Percentiles rank a stretch among this genome's conserved stretches.
Conservation (phyloP, 2,888 invertebrate species). For the Norana najaformis region DNA sequence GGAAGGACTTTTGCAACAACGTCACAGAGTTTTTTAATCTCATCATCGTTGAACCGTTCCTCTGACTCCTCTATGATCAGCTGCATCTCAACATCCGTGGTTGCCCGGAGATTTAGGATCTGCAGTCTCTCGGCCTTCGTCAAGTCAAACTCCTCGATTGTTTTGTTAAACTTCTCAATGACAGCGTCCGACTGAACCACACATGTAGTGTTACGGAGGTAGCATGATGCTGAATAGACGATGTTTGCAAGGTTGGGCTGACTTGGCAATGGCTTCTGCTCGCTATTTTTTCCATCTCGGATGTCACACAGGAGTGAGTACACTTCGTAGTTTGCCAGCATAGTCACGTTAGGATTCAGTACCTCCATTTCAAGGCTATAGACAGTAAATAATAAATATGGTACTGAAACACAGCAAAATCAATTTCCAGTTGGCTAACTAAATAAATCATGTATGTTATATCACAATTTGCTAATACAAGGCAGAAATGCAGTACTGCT, state of each 20-base stretch:
- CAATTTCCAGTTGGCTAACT: conserved; percentile 5
- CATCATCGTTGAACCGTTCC: conserved; percentile 80
- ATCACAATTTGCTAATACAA: not conserved
- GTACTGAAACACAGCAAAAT: not conserved
- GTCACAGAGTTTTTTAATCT: conserved; percentile 66
- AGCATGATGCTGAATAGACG: conserved; percentile 73
- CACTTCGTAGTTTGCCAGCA: conserved; percentile 60
- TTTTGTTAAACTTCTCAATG: conserved; percentile 73
- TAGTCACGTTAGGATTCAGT: conserved; percentile 53
- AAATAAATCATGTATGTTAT: not conserved
- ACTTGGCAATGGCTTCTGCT: conserved; percentile 54
- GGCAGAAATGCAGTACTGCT: not conserved
- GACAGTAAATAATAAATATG: not conserved
- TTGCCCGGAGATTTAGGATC: conserved; percentile 83
- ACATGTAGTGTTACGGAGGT: conserved; percentile 79
- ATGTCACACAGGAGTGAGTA: conserved; percentile 56
- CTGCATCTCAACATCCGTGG: conserved; percentile 82
- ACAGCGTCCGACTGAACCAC: conserved; percentile 72
- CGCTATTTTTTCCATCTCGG: conserved; percentile 52
- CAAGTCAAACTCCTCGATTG: conserved; percentile 74
- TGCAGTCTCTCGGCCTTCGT: conserved; percentile 79
- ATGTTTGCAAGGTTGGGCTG: conserved; percentile 59
- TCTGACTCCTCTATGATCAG: conserved; percentile 89
- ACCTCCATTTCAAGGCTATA: conserved; percentile 55
- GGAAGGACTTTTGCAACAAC: not conserved